Evolutionary conservation across 2,113 vertebrate species (phyloP).

Genomic region (Tetraodon nigroviridis): DNA sequence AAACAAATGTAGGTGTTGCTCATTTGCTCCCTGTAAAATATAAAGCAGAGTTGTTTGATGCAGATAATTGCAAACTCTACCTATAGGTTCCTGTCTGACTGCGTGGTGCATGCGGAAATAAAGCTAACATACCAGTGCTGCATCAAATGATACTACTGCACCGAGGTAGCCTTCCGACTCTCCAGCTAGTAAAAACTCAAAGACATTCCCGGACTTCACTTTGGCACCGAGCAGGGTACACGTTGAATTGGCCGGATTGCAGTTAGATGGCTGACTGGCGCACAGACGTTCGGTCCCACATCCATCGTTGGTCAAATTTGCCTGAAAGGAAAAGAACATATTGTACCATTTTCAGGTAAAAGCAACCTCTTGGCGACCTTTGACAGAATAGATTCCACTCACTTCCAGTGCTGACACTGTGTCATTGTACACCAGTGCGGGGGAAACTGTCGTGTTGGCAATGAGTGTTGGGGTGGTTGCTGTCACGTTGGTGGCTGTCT

Average conservation of each 20-base stretch:
- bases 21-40: slow-evolving; percentile 22
- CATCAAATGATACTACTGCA: not conserved
- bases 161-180: slow-evolving; percentile 33
- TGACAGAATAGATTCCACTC: not conserved
- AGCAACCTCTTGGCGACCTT: not conserved
- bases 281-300: slow-evolving; percentile 35
- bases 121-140: not conserved
- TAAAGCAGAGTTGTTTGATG: not conserved
- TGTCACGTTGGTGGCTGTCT: not conserved
- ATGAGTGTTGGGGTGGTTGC: accelerated
- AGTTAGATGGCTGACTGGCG: slow-evolving; percentile 7
- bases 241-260: not conserved
- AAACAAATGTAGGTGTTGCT: slow-evolving; percentile 50
- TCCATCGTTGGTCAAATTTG: accelerated
- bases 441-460: not conserved
- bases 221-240: slow-evolving; percentile 41
- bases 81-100: not conserved
- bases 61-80: no score
- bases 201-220: not conserved
- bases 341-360: not conserved
- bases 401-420: slow-evolving; percentile 7
- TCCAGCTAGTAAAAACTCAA: slow-evolving; percentile 36
- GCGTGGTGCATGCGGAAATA: not conserved
- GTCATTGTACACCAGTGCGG: not conserved
- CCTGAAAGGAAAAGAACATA: slow-evolving; percentile 14